Conservation (phyloP, 1,140 invertebrate species). For the Megalopta genalis region DNA sequence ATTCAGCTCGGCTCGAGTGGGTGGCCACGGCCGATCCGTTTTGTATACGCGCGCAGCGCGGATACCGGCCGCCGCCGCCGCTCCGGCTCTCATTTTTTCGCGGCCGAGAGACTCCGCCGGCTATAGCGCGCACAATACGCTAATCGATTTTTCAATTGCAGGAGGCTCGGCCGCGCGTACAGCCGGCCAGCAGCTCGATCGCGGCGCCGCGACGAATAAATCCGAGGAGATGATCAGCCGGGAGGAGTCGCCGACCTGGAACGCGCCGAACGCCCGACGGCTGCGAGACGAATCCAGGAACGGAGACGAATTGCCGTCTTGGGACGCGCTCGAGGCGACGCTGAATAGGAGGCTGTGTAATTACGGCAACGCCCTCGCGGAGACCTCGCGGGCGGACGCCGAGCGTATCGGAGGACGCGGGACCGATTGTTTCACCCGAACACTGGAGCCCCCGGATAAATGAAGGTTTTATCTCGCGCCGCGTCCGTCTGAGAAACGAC, state of each 20-base stretch:
- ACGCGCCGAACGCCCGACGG: constrained; percentile 48
- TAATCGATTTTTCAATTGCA: constrained; percentile 43
- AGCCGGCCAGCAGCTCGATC: constrained; percentile 47
- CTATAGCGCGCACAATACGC: constrained; percentile 25
- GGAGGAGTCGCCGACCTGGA: constrained; percentile 68
- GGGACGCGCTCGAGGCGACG: constrained; percentile 66
- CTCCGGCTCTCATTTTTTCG: neutral
- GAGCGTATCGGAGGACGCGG: neutral
- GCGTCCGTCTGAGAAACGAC: neutral
- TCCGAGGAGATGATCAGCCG: constrained; percentile 64
- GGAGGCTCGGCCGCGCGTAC: constrained; percentile 58
- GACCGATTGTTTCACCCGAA: neutral
- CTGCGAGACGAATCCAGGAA: constrained; percentile 46
- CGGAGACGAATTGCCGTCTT: constrained; percentile 63
- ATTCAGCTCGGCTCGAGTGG: neutral
- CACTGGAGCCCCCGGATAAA: neutral
- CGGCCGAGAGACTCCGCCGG: neutral
- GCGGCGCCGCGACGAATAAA: constrained; percentile 59
- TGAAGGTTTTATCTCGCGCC: neutral
- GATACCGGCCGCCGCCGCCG: too few species aligned
- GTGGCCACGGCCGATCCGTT: neutral
- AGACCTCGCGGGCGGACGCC: constrained; percentile 20
- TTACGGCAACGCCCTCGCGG: constrained; percentile 43
- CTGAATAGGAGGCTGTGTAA: constrained; percentile 66
- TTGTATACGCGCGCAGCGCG: neutral